Evolutionary conservation across 2,888 invertebrate species (phyloP), one percentile per base, ranked within the genome.

Genomic region (Drosophila anomalata): DNA sequence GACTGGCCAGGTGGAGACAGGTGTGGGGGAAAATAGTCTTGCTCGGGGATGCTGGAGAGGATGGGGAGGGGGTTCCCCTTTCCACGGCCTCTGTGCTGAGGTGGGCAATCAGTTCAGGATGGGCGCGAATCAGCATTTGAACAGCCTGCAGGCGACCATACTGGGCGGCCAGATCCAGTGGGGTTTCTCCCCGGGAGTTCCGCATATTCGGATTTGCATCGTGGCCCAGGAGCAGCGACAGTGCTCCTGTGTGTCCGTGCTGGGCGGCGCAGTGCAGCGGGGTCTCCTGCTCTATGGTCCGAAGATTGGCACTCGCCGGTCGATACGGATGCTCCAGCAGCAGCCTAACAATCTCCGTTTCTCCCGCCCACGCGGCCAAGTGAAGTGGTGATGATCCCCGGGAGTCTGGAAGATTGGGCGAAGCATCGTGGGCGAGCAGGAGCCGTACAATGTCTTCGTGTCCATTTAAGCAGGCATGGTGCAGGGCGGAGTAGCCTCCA

Each of bases 1-100:
- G 95, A 90, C 97, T 96, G 70, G 98, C 98, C 76, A 97, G 93
- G 91, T 98, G 98, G n/a, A 99, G 98, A 96, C 9, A 98, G 96
- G 89, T 97, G 95, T 67, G 95, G 93, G 90, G 84, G 58, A 89
- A 89, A 14, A 89, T 79, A 41, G 79, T 76, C 3, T 89, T 78
- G n/a, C 78, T 82, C 1, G 89, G 89, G 9, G 90, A 88, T 2
- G 80, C 75, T 24, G 90, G 89, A 14, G 89, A 81, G 14, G 89
- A 86, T 7, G 88, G 88, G 3, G 89, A 89, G 0, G 85, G 81
- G 0, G 81, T 52, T 3, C 67, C 69, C 44, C 73, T 67, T 39
- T 86, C 89, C 22, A 81, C 61, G 0, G 85, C 79, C n/a, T 81
- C 82, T 2, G 73, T 73, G 77, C 94, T 94, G 92, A 94, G 95